Base-by-base conservation (phyloP, 2,888 invertebrate genomes). In the Pantelozetes paolii region DNA sequence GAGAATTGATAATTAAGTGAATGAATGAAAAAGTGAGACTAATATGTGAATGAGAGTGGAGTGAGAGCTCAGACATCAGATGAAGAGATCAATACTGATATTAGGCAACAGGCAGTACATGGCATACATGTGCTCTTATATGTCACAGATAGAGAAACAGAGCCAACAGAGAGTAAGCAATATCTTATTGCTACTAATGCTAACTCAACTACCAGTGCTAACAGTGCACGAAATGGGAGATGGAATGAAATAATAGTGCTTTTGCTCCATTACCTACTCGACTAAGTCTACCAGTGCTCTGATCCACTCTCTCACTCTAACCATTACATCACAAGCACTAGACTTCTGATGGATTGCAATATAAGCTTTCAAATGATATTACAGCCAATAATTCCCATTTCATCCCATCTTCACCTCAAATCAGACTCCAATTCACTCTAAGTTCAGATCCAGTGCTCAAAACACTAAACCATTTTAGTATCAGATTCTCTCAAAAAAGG, bases 1-100 rank as follows among this genome's bases (percentile, higher is more conserved):
- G 42, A 69, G 45, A n/a, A n/a, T n/a, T 69, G 15, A n/a, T 69
- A 69, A 69, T 69, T 69, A 69, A 69, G 69, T 69, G 69, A 69
- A 64, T 69, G 69, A 69, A 64, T 64, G 62, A 57, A 57, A 57
- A 57, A 28, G 28, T 57, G 57, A 57, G 28, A 30, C 57, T 57
- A 57, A 57, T n/a, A 57, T 57, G 57, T 28, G 57, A 57, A 15
- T 45, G 45, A 45, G 45, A 45, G 15, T 45, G 45, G 15, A 45
- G 2, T 45, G 15, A 2, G 45, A 45, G 45, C 18, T n/a, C 54
- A 57, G 15, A 54, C 15, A 2, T n/a, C 2, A 50, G 50, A 50
- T 50, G 20, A 50, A 50, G 62, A 18, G 18, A 62, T 30, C 32
- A 62, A 62, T 32, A 62, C 13, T n/a, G 20, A 32, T 18, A 62